Evolutionary conservation across 2,888 invertebrate genomes (phyloP), one percentile per base, ranked within the genome.

Genomic region (Rhorus exstirpatorius): DNA sequence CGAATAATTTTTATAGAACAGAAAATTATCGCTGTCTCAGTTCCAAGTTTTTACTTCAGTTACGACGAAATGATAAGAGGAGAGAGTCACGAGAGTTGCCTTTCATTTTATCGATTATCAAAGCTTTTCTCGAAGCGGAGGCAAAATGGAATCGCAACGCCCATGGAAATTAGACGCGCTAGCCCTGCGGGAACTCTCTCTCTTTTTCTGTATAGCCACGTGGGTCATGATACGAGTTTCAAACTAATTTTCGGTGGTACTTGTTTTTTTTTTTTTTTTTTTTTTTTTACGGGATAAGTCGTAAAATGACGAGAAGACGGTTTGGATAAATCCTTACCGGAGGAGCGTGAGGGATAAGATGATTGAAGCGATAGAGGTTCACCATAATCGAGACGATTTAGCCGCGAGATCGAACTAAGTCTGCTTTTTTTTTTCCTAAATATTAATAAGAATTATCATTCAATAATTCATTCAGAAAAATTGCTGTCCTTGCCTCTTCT

Each of bases 181-280:
- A 72, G 41, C 49, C 81, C 49, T 46, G 55, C 70, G 65, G 76
- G 65, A 21, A 21, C 38, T 72, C 14, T 26, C 38, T 70, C 31
- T 68, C 21, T 24, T 26, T 41, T 14, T 49, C 51, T 76, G 26
- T 38, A 17, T 61, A 74, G 67, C 55, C 74, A 74, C 81, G 78
- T 78, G 74, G 58, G 44, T 75, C 35, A 41, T 70, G 81, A 84
- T 81, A 58, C 76, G 70, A 83, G 79, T 74, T 84, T 58, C 81
- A 81, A 84, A 83, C 83, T 84, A 84, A 83, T 83, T 81, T 81
- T 79, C 81, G 83, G 79, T 83, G 72, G 61, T 65, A 61, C 79
- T 78, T 65, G 51, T 49, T 70, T 58, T 24, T 76, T 70, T 4
- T 14, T 14, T 7, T 63, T 72, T 24, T 51, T 51, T 17, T 31